Conservation (phyloP, 2,797 vertebrate genomes). For the Micrastur ruficollis region DNA sequence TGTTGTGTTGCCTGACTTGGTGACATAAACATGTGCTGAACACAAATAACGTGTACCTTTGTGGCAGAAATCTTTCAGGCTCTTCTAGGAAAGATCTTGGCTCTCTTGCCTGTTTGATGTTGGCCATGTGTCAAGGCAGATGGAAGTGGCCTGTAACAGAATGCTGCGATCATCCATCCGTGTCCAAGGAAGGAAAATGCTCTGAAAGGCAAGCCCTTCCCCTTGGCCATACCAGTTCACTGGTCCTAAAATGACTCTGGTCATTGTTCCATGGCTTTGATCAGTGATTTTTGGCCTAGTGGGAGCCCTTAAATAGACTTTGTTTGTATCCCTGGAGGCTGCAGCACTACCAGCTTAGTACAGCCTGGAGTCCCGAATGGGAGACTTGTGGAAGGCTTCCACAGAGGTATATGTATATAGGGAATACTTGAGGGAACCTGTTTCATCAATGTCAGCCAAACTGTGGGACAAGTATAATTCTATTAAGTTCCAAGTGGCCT, state of each 20-base stretch:
- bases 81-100: constrained; percentile 23
- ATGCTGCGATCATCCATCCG: background rate
- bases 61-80: background rate
- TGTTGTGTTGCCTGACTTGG: background rate
- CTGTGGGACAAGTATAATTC: background rate
- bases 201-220: constrained; percentile 1
- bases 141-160: constrained; percentile 3
- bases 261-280: background rate
- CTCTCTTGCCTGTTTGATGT: background rate
- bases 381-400: background rate
- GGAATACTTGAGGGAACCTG: background rate
- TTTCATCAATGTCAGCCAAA: background rate
- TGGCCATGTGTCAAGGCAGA: constrained; percentile 16
- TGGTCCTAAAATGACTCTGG: background rate
- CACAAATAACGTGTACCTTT: background rate
- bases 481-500: background rate
- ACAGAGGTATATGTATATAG: background rate
- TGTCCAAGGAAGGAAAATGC: background rate
- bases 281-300: background rate
- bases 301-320: background rate
- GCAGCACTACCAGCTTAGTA: background rate
- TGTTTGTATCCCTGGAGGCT: background rate
- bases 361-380: background rate
- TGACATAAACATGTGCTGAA: background rate
- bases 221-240: background rate